Conservation (phyloP, 2,113 vertebrate species). For the Leptodactylus fuscus region DNA sequence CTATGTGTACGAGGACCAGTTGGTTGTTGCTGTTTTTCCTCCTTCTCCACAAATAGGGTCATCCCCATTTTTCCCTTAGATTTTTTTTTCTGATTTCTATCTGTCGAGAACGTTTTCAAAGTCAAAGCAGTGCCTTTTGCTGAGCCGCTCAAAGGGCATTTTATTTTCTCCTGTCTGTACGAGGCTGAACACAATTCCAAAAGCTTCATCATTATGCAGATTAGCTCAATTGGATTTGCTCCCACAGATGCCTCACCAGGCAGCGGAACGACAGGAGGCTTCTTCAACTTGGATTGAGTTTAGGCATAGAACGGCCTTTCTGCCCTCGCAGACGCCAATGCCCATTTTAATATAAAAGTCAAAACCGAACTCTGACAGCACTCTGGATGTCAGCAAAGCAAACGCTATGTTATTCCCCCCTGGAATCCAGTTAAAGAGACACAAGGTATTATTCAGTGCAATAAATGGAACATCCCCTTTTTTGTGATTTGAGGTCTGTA, state of each 20-base stretch:
- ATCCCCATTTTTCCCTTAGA: not conserved
- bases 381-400: not conserved
- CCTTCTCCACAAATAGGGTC: not conserved
- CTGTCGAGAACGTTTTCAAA: conserved; percentile 21
- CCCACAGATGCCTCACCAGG: conserved; percentile 60
- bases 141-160: conserved; percentile 64
- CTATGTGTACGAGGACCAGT: too few species aligned
- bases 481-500: conserved; percentile 80
- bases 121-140: conserved; percentile 52
- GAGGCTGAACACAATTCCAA: conserved; percentile 60
- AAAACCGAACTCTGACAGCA: conserved; percentile 43
- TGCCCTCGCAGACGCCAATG: conserved; percentile 54
- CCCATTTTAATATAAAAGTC: conserved; percentile 58
- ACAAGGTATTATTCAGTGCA: conserved; percentile 63
- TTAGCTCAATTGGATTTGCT: conserved; percentile 62
- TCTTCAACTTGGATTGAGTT: conserved; percentile 57
- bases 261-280: conserved; percentile 63
- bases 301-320: conserved; percentile 59
- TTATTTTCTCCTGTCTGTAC: conserved; percentile 66
- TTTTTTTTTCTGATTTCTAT: conserved; percentile 10
- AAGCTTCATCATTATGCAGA: conserved; percentile 68
- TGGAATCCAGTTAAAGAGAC: conserved; percentile 31
- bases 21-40: too few species aligned
- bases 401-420: not conserved
- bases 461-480: conserved; percentile 69